These are phyloP conservation scores for Cebidichthys violaceus DNA, from an alignment of 2,113 vertebrate genomes.

Conservation along the genomic window DNA sequence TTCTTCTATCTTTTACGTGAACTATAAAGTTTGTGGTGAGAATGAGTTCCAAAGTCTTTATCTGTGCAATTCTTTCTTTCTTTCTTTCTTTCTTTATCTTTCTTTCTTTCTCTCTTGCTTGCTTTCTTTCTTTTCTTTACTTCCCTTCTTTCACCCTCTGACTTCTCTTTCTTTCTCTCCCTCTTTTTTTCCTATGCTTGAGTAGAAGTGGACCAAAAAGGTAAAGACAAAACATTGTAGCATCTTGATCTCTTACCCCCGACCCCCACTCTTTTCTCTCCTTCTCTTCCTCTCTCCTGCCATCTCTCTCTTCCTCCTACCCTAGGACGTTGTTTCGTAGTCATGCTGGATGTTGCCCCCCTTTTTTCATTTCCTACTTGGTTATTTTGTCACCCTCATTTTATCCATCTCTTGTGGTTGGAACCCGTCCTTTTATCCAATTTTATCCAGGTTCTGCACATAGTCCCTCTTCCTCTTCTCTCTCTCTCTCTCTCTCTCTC, in stretches of 20 bases:
- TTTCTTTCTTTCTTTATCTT: slow-evolving; percentile 45
- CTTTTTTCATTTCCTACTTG: slow-evolving; percentile 69
- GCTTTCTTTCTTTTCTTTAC: slow-evolving; percentile 71
- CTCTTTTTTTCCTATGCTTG: slow-evolving; percentile 94
- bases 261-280: slow-evolving; percentile 57
- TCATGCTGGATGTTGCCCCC: slow-evolving; percentile 91
- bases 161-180: slow-evolving; percentile 89
- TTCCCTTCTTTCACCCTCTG: slow-evolving; percentile 85
- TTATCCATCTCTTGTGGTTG: slow-evolving; percentile 76
- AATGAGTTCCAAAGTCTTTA: slow-evolving; percentile 77
- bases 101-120: slow-evolving; percentile 48
- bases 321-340: slow-evolving; percentile 92
- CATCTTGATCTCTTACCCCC: slow-evolving; percentile 81
- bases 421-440: slow-evolving; percentile 74
- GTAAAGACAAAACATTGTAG: slow-evolving; percentile 91
- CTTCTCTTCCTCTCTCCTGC: slow-evolving; percentile 69
- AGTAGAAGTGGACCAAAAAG: slow-evolving; percentile 99
- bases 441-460: slow-evolving; percentile 81
- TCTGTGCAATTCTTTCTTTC: slow-evolving; percentile 73
- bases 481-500: slow-evolving; percentile 40
- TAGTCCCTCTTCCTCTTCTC: slow-evolving; percentile 44
- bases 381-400: slow-evolving; percentile 59
- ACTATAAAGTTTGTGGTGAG: slow-evolving; percentile 71
- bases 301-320: slow-evolving; percentile 82
- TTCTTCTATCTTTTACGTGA: slow-evolving; percentile 64